Base-by-base conservation (phyloP, 2,888 invertebrate species). In the Drosophila paranaensis region DNA sequence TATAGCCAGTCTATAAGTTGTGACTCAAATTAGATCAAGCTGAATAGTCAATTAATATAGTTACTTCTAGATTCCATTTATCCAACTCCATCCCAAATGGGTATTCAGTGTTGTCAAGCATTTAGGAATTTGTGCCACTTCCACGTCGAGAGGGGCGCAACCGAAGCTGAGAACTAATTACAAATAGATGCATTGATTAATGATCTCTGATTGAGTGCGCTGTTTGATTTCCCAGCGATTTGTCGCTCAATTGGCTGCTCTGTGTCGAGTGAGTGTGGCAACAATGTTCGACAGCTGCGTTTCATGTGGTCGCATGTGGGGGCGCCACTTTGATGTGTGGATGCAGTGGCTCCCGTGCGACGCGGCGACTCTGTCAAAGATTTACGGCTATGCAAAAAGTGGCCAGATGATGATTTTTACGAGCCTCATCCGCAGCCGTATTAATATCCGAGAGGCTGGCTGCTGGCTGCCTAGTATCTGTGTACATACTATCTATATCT, bases 321-420 rank as follows among this genome's bases (percentile, higher is more conserved):
- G 60, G 65, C 42, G 60, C 61, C 54, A 68, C 68, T 71, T 68
- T 69, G 63, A 63, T 62, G 69, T 68, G 58, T 16, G 54, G 39
- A 37, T 39, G 35, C 58, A 48, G 39, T 55, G 69, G 39, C 55
- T 50, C 20, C 61, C 43, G 35, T n/a, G 45, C 45, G 25, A 45
- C 43, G 6, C 11, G 2, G 20, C 0, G 45, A 25, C 13, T 6
- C 20, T 27, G 50, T 57, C 51, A 62, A 69, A 63, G 69, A 77
- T 66, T 77, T 69, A 73, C 60, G 46, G 56, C 37, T 33, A 54
- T 62, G 66, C 66, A 53, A 27, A 66, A 77, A 77, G 69, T 73
- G 77, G 58, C 64, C 57, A 60, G 73, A 77, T 74, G 67, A 77
- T 64, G 67, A 67, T 61, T 74, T 72, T 77, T 65, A 77, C 53